A percentile compares a stretch with the other conserved stretches of the same genome.
Conservation (phyloP, 2,888 invertebrate species). For the Monochamus alternatus region DNA sequence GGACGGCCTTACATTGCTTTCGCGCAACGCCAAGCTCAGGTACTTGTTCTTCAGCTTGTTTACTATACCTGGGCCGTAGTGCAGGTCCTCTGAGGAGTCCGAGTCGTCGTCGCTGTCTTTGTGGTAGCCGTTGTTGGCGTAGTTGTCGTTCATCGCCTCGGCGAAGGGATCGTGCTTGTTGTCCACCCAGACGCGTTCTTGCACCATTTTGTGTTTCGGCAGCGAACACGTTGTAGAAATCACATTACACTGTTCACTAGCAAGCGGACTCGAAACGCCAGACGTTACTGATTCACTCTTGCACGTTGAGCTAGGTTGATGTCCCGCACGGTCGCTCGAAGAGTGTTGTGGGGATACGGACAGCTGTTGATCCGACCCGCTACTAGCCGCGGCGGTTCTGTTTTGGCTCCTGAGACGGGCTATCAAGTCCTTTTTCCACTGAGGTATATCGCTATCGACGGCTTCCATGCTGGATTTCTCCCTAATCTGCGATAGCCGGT, state of each 20-base stretch:
- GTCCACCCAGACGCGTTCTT: conserved; percentile 69
- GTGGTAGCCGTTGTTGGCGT: conserved; percentile 60
- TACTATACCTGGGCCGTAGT: conserved; percentile 94
- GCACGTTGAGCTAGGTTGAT: conserved; percentile 61
- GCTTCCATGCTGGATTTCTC: conserved; percentile 39
- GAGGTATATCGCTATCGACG: conserved; percentile 73
- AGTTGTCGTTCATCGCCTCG: conserved; percentile 54
- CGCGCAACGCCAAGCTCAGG: conserved; percentile 87
- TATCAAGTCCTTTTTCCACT: conserved; percentile 90
- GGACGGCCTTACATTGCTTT: conserved; percentile 77
- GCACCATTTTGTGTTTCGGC: conserved; percentile 71
- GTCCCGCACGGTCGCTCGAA: conserved; percentile 62
- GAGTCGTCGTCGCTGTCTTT: conserved; percentile 73
- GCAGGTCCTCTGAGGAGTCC: conserved; percentile 84
- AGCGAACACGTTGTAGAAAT: conserved; percentile 35
- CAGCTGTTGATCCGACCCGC: conserved; percentile 41
- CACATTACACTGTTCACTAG: conserved; percentile 51
- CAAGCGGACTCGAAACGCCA: conserved; percentile 41
- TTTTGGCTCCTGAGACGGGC: conserved; percentile 78
- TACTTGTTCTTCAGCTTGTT: conserved; percentile 90
- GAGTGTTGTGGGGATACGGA: conserved; percentile 42
- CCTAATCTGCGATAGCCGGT: conserved; percentile 19
- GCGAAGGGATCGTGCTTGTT: conserved; percentile 49
- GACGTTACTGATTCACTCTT: conserved; percentile 57
- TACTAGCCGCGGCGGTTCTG: conserved; percentile 58